phyloP scores from a whole-genome alignment of 2,888 invertebrate species.

The Halictus quadricinctus region DNA sequence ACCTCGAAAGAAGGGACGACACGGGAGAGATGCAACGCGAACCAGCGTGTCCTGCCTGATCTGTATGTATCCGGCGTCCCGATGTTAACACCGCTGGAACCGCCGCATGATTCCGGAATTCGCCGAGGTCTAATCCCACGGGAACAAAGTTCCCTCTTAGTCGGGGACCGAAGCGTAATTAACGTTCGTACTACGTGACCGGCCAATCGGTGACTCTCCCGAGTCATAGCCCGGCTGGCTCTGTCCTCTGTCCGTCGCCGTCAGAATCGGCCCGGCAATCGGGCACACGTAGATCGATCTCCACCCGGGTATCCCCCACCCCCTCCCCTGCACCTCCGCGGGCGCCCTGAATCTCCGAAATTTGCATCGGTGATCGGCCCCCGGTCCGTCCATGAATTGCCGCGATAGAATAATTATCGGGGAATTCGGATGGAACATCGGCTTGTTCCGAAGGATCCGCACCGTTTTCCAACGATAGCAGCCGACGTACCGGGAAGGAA shows the following conservation, averaged over 20 bases:
- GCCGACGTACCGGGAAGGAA: not conserved
- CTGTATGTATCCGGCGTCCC: conserved; percentile 61
- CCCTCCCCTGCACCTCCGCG: not conserved
- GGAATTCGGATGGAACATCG: conserved; percentile 33
- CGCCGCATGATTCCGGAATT: conserved; percentile 67
- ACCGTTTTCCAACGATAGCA: not conserved
- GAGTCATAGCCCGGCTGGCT: conserved; percentile 56
- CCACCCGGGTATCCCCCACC: not conserved
- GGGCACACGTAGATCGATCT: conserved; percentile 57
- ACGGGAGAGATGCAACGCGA: conserved; percentile 44
- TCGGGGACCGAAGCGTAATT: conserved; percentile 68
- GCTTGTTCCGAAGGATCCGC: conserved; percentile 13
- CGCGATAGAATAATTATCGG: conserved; percentile 57
- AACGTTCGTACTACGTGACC: conserved; percentile 69
- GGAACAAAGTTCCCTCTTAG: conserved; percentile 70
- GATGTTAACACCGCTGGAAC: conserved; percentile 65
- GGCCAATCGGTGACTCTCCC: conserved; percentile 64
- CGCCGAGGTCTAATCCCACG: conserved; percentile 63
- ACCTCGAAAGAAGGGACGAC: conserved; percentile 61
- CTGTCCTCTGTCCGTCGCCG: conserved; percentile 34
- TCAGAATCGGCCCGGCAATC: conserved; percentile 43
- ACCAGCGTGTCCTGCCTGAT: conserved; percentile 54
- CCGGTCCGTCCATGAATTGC: conserved; percentile 43
- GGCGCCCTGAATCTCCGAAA: conserved; percentile 36
- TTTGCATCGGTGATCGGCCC: conserved; percentile 60